Percentiles rank a stretch among this genome's conserved stretches.
Evolutionary conservation across 2,888 invertebrate species (phyloP).

Genomic region (Euplexia lucipara): DNA sequence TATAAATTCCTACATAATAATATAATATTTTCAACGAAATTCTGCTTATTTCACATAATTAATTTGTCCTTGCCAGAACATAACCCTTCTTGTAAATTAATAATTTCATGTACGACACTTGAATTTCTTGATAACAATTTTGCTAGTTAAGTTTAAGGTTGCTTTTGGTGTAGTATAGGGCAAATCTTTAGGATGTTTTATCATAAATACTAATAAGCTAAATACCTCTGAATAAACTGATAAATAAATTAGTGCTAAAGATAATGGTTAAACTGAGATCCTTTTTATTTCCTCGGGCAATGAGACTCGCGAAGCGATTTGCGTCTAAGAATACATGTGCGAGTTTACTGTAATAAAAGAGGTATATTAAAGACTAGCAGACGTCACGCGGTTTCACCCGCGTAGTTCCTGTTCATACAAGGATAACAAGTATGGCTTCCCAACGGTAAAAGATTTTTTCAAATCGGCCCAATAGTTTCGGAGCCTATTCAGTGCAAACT

Average conservation of each 20-base stretch:
- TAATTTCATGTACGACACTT: slow-evolving; percentile 19
- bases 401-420: too few relatives aligned
- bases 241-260: neutral
- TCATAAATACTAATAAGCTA: slow-evolving; percentile 15
- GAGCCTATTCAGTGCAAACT: too few relatives aligned
- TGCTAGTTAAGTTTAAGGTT: slow-evolving; percentile 3
- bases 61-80: slow-evolving; percentile 47
- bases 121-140: slow-evolving; percentile 39
- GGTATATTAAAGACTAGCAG: too few relatives aligned
- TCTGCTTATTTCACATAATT: slow-evolving; percentile 44
- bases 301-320: too few relatives aligned
- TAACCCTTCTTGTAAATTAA: slow-evolving; percentile 34
- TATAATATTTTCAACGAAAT: slow-evolving; percentile 42
- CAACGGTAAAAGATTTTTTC: too few relatives aligned
- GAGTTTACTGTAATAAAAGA: too few relatives aligned
- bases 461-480: too few relatives aligned
- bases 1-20: slow-evolving; percentile 44
- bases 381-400: too few relatives aligned
- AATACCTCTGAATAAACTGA: neutral
- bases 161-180: neutral
- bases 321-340: too few relatives aligned
- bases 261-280: too few relatives aligned
- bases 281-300: too few relatives aligned
- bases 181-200: neutral
- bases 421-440: too few relatives aligned